Conservation (phyloP, 2,113 vertebrate species). For the Oryzias melastigma region DNA sequence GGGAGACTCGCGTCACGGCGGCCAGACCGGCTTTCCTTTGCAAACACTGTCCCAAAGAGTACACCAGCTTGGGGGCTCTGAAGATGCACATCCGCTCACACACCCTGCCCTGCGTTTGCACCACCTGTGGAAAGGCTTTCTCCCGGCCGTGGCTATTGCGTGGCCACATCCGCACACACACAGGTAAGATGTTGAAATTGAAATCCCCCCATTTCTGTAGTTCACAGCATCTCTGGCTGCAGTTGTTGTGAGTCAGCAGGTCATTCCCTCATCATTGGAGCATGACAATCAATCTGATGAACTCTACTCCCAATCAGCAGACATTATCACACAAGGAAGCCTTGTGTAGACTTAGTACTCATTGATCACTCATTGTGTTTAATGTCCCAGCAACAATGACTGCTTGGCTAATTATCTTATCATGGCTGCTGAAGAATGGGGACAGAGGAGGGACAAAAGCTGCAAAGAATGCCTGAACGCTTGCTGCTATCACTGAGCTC, state of each 20-base stretch:
- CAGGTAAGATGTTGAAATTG: slow-evolving; percentile 71
- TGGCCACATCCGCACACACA: slow-evolving; percentile 94
- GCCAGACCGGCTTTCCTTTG: slow-evolving; percentile 86
- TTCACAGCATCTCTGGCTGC: too few species aligned
- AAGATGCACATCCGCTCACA: slow-evolving; percentile 97
- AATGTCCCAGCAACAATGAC: slow-evolving; percentile 54
- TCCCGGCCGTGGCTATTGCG: slow-evolving; percentile 93
- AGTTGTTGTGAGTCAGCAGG: slow-evolving; percentile 34
- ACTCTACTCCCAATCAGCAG: slow-evolving; percentile 38
- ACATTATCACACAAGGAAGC: slow-evolving; percentile 48
- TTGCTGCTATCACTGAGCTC: slow-evolving; percentile 48
- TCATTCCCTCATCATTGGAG: slow-evolving; percentile 10
- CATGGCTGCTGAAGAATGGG: slow-evolving; percentile 32
- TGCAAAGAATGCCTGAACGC: slow-evolving; percentile 45
- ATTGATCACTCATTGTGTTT: slow-evolving; percentile 73
- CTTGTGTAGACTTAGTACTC: slow-evolving; percentile 48
- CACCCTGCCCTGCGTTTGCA: slow-evolving; percentile 91
- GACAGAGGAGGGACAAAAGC: slow-evolving; percentile 50
- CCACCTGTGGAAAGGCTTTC: slow-evolving; percentile 93
- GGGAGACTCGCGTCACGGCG: slow-evolving; percentile 59
- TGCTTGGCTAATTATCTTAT: slow-evolving; percentile 62
- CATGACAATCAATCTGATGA: slow-evolving; percentile 41
- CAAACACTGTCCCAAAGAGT: slow-evolving; percentile 95
- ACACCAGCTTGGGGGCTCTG: slow-evolving; percentile 90
- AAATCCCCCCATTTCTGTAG: too few species aligned